Conservation (phyloP, 2,113 vertebrate species). For the Lota lota region DNA sequence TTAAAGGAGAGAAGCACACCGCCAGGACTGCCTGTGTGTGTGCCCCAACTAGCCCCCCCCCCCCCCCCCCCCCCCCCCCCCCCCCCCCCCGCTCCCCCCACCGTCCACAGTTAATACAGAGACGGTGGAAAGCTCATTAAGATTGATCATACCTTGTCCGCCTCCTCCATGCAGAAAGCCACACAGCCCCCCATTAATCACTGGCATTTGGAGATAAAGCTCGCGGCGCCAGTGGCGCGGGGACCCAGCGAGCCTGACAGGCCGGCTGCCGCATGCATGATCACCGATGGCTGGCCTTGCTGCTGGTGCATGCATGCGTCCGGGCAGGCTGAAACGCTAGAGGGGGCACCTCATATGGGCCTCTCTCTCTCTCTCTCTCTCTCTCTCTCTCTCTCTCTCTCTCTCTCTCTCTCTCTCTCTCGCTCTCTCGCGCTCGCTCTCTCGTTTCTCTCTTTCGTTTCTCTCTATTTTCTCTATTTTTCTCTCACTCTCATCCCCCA, state of each 20-base stretch:
- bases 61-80: slow-evolving; percentile 28
- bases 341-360: slow-evolving; percentile 2
- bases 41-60: slow-evolving; percentile 26
- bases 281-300: slow-evolving; percentile 17
- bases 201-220: slow-evolving; percentile 68
- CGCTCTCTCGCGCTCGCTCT: too few relatives aligned
- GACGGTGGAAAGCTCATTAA: slow-evolving; percentile 75
- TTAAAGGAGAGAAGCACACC: slow-evolving; percentile 59
- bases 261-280: slow-evolving; percentile 51
- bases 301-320: slow-evolving; percentile 31
- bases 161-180: slow-evolving; percentile 57
- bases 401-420: too few relatives aligned
- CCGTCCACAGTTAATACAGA: slow-evolving; percentile 66
- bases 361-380: too few relatives aligned
- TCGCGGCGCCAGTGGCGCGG: slow-evolving; percentile 17
- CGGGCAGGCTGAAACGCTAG: slow-evolving; percentile 15
- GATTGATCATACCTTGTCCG: slow-evolving; percentile 72
- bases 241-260: slow-evolving; percentile 48
- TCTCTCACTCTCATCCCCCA: slow-evolving; percentile 12
- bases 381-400: too few relatives aligned
- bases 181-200: slow-evolving; percentile 70
- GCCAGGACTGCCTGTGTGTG: too few relatives aligned
- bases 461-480: too few relatives aligned
- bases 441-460: too few relatives aligned
- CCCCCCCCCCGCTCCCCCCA: slow-evolving; percentile 58